These are phyloP conservation scores for Actenoides lindsayi DNA, from an alignment of 2,113 vertebrate genomes.

Conservation along the genomic window DNA sequence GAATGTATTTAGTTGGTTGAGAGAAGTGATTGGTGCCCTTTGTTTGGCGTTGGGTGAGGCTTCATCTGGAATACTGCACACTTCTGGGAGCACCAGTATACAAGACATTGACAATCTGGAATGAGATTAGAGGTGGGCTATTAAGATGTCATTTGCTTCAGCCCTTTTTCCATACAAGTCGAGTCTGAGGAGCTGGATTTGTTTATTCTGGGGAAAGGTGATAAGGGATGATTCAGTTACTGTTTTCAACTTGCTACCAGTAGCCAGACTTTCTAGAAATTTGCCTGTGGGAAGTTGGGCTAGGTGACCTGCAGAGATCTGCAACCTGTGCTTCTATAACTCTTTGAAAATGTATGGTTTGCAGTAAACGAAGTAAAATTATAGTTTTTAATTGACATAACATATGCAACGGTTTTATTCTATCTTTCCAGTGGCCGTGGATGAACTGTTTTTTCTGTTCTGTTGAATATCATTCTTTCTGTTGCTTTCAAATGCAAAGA, in stretches of 20 bases:
- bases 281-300: background rate
- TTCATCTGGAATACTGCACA: background rate
- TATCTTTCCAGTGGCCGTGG: fast-evolving
- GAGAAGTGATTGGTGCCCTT: background rate
- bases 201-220: background rate
- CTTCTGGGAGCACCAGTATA: background rate
- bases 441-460: background rate
- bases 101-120: background rate
- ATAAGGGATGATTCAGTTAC: background rate
- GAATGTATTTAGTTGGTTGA: background rate
- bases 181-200: background rate
- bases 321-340: background rate
- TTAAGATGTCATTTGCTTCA: background rate
- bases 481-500: conserved; percentile 24
- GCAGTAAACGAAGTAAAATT: background rate
- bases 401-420: no score
- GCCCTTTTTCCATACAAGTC: background rate
- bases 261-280: background rate
- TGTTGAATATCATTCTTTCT: background rate
- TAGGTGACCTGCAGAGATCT: background rate
- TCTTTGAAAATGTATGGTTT: background rate
- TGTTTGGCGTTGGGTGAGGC: background rate
- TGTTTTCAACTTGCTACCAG: background rate
- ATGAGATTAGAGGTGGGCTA: background rate
- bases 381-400: background rate